phyloP scores from a whole-genome alignment of 2,113 vertebrate genomes.

The Pluvialis apricaria region DNA sequence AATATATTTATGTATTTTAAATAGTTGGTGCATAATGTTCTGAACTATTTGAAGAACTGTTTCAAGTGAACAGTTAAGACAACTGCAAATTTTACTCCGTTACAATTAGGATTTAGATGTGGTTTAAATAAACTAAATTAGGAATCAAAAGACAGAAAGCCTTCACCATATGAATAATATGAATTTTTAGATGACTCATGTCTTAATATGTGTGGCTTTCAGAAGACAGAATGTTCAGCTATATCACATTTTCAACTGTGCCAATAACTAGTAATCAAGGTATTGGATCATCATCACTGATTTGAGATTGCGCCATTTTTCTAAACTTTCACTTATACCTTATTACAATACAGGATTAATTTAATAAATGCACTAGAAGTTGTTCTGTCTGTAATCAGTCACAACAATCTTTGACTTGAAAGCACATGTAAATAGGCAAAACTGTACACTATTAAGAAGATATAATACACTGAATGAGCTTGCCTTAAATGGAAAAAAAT shows the following conservation, averaged over 20 bases:
- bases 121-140: neutral
- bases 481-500: neutral
- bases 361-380: neutral
- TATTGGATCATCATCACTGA: neutral
- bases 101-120: neutral
- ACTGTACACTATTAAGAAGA: neutral
- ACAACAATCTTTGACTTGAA: neutral
- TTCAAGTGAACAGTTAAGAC: neutral
- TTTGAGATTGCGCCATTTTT: neutral
- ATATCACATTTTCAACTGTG: neutral
- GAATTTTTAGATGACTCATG: neutral
- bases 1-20: neutral
- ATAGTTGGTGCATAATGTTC: neutral
- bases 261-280: neutral
- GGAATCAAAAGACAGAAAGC: neutral
- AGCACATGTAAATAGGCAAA: neutral
- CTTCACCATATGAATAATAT: neutral
- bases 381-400: neutral
- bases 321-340: neutral
- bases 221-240: neutral
- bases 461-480: conserved; percentile 45
- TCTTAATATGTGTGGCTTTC: neutral
- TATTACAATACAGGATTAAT: neutral
- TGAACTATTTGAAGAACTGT: neutral
- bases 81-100: neutral